Evolutionary conservation across 2,888 invertebrate species (phyloP).

Genomic region (Stenichneumon culpator): DNA sequence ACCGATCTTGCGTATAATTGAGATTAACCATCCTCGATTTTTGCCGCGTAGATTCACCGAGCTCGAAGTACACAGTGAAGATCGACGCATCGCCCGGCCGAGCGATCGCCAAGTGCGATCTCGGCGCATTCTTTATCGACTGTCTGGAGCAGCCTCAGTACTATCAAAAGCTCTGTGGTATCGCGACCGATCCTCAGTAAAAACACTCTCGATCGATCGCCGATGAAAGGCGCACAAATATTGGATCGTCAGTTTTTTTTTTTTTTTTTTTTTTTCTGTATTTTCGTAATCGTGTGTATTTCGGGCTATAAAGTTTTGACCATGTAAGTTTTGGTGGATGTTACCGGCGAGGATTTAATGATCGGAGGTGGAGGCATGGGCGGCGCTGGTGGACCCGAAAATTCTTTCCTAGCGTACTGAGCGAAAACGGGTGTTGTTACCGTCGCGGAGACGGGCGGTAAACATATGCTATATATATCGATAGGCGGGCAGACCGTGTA

Average conservation of each 20-base stretch:
- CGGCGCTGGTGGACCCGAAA: constrained; percentile 83
- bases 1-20: too few relatives aligned
- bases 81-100: constrained; percentile 90
- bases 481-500: constrained; percentile 90
- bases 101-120: constrained; percentile 91
- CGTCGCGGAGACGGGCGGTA: constrained; percentile 66
- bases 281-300: constrained; percentile 34
- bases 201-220: background rate
- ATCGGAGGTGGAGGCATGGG: constrained; percentile 80
- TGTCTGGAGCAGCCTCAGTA: constrained; percentile 90
- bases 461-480: constrained; percentile 79
- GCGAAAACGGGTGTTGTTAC: background rate
- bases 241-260: constrained; percentile 34
- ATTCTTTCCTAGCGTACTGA: constrained; percentile 69
- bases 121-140: constrained; percentile 92
- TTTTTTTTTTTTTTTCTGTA: constrained; percentile 17
- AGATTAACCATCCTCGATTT: too few relatives aligned
- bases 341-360: constrained; percentile 49
- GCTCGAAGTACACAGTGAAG: constrained; percentile 87
- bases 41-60: constrained; percentile 88
- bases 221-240: constrained; percentile 36
- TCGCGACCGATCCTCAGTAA: constrained; percentile 84
- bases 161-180: constrained; percentile 89
- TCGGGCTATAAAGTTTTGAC: constrained; percentile 77
- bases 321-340: constrained; percentile 83